Percentiles rank a stretch among this genome's conserved stretches.
phyloP scores from a whole-genome alignment of 2,113 vertebrate species.

The Mesembrinibis cayennensis region DNA sequence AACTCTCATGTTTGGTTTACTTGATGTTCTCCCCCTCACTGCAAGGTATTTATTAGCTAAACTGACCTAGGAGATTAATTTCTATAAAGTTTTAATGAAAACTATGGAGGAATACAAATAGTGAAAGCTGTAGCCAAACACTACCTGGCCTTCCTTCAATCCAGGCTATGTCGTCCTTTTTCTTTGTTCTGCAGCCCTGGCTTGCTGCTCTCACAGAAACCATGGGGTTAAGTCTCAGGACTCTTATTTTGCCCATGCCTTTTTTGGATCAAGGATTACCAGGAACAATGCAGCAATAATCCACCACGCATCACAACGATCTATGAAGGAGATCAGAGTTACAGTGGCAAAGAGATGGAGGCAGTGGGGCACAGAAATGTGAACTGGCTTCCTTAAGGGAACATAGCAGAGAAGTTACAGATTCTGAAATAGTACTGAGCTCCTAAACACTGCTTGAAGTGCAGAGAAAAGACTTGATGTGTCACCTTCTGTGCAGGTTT shows the following conservation, averaged over 20 bases:
- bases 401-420: neutral
- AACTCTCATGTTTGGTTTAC: neutral
- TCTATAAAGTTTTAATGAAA: neutral
- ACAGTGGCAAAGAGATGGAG: neutral
- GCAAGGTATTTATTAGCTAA: neutral
- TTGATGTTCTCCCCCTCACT: neutral
- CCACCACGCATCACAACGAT: accelerated
- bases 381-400: neutral
- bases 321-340: neutral
- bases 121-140: neutral
- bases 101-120: neutral
- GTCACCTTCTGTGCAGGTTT: neutral
- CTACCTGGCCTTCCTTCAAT: neutral
- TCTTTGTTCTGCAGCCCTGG: neutral
- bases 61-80: neutral
- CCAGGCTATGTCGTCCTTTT: neutral
- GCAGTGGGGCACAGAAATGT: neutral
- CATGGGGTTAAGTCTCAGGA: neutral
- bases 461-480: neutral
- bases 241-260: neutral
- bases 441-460: neutral
- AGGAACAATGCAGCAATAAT: neutral
- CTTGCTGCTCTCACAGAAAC: neutral
- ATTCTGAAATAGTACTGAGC: neutral
- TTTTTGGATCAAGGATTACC: neutral